Conservation (phyloP, 2,113 vertebrate genomes). For the Clarias gariepinus region DNA sequence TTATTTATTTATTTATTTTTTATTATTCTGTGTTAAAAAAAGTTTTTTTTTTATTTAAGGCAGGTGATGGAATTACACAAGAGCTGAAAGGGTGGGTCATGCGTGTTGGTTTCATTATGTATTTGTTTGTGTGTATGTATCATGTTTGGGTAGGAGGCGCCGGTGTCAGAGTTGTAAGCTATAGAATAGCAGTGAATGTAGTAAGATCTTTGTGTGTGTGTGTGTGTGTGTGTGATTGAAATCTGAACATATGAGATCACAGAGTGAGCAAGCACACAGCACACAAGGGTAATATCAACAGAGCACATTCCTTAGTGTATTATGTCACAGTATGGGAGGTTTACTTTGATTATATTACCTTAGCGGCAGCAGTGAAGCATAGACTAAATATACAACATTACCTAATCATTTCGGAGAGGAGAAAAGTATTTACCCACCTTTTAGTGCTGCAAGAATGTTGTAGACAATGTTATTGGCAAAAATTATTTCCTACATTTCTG, state of each 20-base stretch:
- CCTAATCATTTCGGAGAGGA: background rate
- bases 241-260: constrained; percentile 7
- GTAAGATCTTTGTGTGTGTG: background rate
- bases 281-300: constrained; percentile 23
- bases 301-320: constrained; percentile 33
- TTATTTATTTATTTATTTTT: too few relatives aligned
- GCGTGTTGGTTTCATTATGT: background rate
- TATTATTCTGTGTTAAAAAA: background rate
- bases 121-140: constrained; percentile 10
- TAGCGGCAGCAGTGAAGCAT: background rate
- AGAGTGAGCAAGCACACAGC: background rate
- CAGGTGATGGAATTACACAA: background rate
- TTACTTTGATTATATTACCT: constrained; percentile 19
- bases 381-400: constrained; percentile 13
- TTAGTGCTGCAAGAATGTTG: background rate
- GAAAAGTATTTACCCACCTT: background rate
- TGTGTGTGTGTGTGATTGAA: background rate
- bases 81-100: background rate
- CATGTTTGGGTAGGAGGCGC: background rate
- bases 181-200: background rate
- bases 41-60: background rate
- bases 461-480: background rate
- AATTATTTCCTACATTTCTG: background rate
- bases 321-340: constrained; percentile 21
- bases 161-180: background rate